Percentiles rank a stretch among this genome's conserved stretches.
Conservation (phyloP, 2,888 invertebrate genomes). For the Drosophila infuscata region DNA sequence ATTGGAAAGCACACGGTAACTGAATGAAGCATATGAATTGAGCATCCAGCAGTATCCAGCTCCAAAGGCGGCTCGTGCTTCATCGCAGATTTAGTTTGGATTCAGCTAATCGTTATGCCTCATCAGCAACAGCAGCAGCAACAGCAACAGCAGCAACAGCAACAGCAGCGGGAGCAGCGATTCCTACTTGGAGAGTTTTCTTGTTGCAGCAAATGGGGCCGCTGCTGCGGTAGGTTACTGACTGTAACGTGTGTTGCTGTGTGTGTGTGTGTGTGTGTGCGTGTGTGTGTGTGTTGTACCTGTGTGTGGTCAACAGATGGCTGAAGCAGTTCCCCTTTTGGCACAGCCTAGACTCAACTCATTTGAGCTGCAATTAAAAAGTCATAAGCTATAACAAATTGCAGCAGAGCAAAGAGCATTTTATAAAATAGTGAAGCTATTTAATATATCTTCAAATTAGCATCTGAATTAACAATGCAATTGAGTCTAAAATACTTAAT, state of each 20-base stretch:
- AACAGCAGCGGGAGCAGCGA: slow-evolving; percentile 12
- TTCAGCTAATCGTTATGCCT: slow-evolving; percentile 56
- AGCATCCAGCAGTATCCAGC: slow-evolving; percentile 10
- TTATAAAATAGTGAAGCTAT: not conserved
- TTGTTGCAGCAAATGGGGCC: slow-evolving; percentile 23
- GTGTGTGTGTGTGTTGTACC: slow-evolving; percentile 8
- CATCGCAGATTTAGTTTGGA: slow-evolving; percentile 51
- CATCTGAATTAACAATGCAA: not conserved
- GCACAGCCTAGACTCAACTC: not conserved
- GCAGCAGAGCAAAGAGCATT: slow-evolving; percentile 1
- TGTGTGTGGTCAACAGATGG: slow-evolving; percentile 4
- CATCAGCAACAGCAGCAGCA: slow-evolving; percentile 44
- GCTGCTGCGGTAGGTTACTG: slow-evolving; percentile 21
- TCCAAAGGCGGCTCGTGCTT: slow-evolving; percentile 44
- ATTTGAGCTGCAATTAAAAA: slow-evolving; percentile 51
- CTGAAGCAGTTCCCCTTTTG: not conserved
- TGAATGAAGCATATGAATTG: slow-evolving; percentile 12
- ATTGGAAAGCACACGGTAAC: slow-evolving; percentile 60
- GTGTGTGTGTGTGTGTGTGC: slow-evolving; percentile 3
- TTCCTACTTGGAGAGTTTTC: slow-evolving; percentile 11
- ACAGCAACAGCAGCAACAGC: not conserved
- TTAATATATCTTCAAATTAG: not conserved
- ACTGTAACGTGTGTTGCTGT: slow-evolving; percentile 14
- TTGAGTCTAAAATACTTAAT: not conserved
- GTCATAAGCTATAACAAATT: slow-evolving; percentile 52